Base-by-base conservation (phyloP, 1,140 invertebrate genomes). In the Mamestra configurata region DNA sequence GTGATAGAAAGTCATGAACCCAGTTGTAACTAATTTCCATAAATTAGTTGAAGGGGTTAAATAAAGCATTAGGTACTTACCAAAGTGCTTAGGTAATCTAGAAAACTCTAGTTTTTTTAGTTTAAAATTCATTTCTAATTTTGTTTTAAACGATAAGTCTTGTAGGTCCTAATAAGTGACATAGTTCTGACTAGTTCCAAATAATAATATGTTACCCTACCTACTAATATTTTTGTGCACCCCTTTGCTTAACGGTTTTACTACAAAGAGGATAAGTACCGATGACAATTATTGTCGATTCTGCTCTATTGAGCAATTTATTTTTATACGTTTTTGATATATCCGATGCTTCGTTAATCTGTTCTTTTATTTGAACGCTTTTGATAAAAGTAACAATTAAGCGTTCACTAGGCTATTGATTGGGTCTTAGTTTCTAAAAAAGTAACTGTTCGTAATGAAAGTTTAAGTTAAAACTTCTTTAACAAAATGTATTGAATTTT, bases 281-380 rank as follows among this genome's bases (percentile, higher is more conserved):
- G 66, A 46, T 70, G 66, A 70, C 66, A 46, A 70, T 70, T n/a
- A n/a, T n/a, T 70, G 66, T 70, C 66, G 40, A 70, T 49, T 49
- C 20, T 70, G 18, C 66, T 46, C 66, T 27, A 70, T 70, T 70
- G 40, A 27, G 10, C 40, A 70, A 70, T 70, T 49, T 46, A 43
- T 59, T 31, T 71, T 64, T 73, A 37, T 83, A 79, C 18, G 11
- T 51, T 35, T 46, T 46, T 66, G 6, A 66, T 66, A 40, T 18
- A 13, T 13, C n/a, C 35, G 8, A 37, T n/a, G 8, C 15, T 40
- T 66, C 27, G 22, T 59, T 59, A 59, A 31, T 59, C 24, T 59
- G 11, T n/a, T 59, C 27, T 4, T 31, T 59, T 59, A 59, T 15
- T n/a, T 59, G 24, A 5, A 11, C 55, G 24, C 3, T 31, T 27